Evolutionary conservation across 2,888 invertebrate species (phyloP).

Genomic region (Philonicus albiceps): DNA sequence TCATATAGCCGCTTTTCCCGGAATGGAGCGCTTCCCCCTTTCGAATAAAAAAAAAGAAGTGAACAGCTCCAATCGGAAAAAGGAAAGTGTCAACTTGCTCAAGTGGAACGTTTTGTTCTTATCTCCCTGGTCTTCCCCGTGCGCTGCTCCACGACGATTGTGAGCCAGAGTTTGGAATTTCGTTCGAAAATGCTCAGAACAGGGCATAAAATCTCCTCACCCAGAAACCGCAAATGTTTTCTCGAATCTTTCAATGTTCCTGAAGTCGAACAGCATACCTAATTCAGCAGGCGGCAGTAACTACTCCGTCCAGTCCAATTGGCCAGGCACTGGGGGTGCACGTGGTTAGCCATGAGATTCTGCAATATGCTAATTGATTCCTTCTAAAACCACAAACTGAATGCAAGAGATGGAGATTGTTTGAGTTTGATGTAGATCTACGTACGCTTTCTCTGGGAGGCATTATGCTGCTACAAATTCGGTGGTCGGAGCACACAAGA

Average conservation of each 20-base stretch:
- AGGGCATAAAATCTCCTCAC: not conserved
- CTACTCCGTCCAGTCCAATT: not conserved
- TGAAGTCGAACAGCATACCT: not conserved
- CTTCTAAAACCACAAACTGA: constrained; percentile 4
- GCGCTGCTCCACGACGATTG: not conserved
- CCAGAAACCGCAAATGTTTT: not conserved
- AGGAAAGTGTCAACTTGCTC: constrained; percentile 16
- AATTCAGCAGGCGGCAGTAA: not conserved
- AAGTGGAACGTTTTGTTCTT: not conserved
- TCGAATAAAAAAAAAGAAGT: not conserved
- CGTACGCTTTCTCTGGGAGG: not conserved
- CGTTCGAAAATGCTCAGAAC: not conserved
- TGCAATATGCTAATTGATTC: constrained; percentile 15
- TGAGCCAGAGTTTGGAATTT: not conserved
- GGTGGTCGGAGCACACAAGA: not conserved
- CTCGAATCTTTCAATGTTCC: not conserved
- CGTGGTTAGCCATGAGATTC: not conserved
- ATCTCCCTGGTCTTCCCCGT: not conserved
- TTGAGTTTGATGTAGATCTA: not conserved
- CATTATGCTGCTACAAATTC: not conserved
- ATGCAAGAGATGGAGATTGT: not conserved
- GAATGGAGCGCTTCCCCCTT: not conserved
- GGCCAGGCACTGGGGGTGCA: not conserved
- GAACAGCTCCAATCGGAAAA: not conserved
- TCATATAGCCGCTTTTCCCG: not conserved